Evolutionary conservation across 2,113 vertebrate species (phyloP), one percentile per base, ranked within the genome.

Genomic region (Furnarius figulus): DNA sequence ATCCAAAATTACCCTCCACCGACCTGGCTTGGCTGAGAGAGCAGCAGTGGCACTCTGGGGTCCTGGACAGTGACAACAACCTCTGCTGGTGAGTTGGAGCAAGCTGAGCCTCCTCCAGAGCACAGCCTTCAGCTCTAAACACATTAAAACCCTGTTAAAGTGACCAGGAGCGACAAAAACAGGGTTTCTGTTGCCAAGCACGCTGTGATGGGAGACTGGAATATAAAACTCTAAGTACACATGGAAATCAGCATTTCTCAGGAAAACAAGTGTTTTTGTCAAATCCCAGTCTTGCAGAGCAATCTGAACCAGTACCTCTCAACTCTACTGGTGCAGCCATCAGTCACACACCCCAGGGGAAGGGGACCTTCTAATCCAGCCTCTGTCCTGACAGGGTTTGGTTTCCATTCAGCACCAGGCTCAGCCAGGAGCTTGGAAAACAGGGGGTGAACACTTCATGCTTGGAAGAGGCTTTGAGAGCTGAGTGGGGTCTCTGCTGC

Each of bases 171-270:
- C 78, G 42, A 56, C 63, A 40, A 70, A 66, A 14, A 47, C 0
- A 1, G 27, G 19, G 14, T 37, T 89, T 85, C 61, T 82, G 12
- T 20, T 71, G 66, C 74, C 39, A 46, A 52, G 37, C 25, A 17
- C 0, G 0, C 47, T 46, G 35, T 37, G 25, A 8, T 75, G 61
- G 50, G 46, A 65, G 27, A 52, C 20, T 53, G 85, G 37, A 37
- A 23, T 63, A 3, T 16, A 37, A 40, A 10, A 18, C 15, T 49
- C 40, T 24, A 35, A 35, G 13, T 31, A 40, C 56, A 19, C 8
- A 0, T 52, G 52, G 77, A 87, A 82, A 82, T 87, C 7, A 17
- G 4, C 25, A 23, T 53, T 90, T 27, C 55, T 56, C 33, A 22
- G 71, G 79, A 61, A 77, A 68, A 72, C 28, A 39, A 27, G 55